Evolutionary conservation across 2,888 invertebrate genomes (phyloP).

Genomic region (Adela reaumurella): DNA sequence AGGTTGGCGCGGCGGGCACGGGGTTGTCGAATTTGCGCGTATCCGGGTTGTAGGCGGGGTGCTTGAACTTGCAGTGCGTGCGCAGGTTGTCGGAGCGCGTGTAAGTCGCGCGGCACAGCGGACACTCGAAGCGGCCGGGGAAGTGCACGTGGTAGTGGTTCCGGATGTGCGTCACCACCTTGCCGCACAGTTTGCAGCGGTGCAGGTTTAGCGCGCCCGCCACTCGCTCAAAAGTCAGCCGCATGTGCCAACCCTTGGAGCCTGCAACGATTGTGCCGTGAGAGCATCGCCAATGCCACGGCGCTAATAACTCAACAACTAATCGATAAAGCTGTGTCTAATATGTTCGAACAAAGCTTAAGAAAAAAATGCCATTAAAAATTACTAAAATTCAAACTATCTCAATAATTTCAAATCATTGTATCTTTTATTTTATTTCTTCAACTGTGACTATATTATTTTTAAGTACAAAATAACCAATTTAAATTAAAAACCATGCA

Average conservation of each 20-base stretch:
- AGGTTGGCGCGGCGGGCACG: slow-evolving; percentile 55
- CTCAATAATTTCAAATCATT: not conserved
- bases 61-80: slow-evolving; percentile 91
- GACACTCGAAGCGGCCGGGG: slow-evolving; percentile 89
- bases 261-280: slow-evolving; percentile 70
- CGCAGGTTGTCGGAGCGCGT: slow-evolving; percentile 90
- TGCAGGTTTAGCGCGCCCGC: slow-evolving; percentile 90
- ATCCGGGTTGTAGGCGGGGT: slow-evolving; percentile 82
- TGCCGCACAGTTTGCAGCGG: slow-evolving; percentile 91
- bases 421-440: not conserved
- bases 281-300: slow-evolving; percentile 3
- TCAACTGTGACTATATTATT: not conserved
- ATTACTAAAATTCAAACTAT: not conserved
- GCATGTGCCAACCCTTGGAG: slow-evolving; percentile 94
- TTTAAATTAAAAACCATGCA: not conserved
- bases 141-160: slow-evolving; percentile 94
- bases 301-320: not conserved
- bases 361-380: not conserved
- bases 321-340: not conserved
- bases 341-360: not conserved
- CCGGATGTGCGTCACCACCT: slow-evolving; percentile 91
- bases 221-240: slow-evolving; percentile 90
- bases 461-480: not conserved
- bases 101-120: slow-evolving; percentile 86
- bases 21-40: slow-evolving; percentile 81